phyloP scores from a whole-genome alignment of 2,113 vertebrate species.

The Abramis brama region DNA sequence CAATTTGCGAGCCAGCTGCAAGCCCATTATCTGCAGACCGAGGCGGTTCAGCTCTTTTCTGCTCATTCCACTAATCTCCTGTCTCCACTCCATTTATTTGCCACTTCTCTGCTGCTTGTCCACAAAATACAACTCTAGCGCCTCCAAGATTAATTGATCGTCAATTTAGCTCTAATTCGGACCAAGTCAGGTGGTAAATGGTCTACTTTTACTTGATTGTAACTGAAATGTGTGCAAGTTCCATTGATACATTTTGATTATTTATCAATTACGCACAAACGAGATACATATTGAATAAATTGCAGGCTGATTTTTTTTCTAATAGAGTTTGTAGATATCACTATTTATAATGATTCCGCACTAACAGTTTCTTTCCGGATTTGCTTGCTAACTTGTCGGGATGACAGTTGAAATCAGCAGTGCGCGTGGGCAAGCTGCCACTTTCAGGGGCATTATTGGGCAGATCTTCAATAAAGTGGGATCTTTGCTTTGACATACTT shows the following conservation, averaged over 20 bases:
- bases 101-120: conserved; percentile 91
- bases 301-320: conserved; percentile 96
- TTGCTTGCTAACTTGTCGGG: conserved; percentile 95
- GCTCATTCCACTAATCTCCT: conserved; percentile 93
- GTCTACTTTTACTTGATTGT: conserved; percentile 99
- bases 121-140: conserved; percentile 96
- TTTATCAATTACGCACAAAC: conserved; percentile 99
- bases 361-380: conserved; percentile 99
- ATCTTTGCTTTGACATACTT: conserved; percentile 99
- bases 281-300: conserved; percentile 99
- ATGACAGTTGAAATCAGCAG: conserved; percentile 98
- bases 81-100: conserved; percentile 95
- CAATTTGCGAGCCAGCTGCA: conserved; percentile 84
- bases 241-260: conserved; percentile 99
- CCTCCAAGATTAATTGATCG: conserved; percentile 99
- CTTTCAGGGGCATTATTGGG: conserved; percentile 99
- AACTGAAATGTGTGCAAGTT: conserved; percentile 99
- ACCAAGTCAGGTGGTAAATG: conserved; percentile 99
- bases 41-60: conserved; percentile 89
- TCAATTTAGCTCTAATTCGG: conserved; percentile 99
- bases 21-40: conserved; percentile 86
- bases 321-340: conserved; percentile 99
- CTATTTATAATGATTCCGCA: conserved; percentile 99
- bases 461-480: conserved; percentile 94
- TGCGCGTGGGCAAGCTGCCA: conserved; percentile 95